Base-by-base conservation (phyloP, 92 coral and sea anemone genomes). In the Umimayanthus chanpuru region DNA sequence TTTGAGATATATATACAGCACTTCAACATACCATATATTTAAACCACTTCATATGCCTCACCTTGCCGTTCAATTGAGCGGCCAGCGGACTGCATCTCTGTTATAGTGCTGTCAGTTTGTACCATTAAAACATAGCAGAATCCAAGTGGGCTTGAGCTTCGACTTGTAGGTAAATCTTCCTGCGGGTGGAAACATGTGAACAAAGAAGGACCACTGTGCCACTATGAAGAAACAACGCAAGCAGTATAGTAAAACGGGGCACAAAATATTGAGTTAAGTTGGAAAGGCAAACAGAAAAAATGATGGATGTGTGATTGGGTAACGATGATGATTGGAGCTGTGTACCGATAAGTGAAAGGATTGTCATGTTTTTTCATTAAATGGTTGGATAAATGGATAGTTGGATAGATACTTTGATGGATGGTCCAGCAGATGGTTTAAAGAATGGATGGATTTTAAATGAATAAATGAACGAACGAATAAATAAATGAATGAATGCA, bases 51-150 rank as follows among this genome's bases (percentile, higher is more conserved):
- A 32, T 32, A 32, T 78, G 32, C 18, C 32, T 78, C 36, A 78
- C 82, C 82, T 78, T 25, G 64, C 40, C 64, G 49, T 26, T 78
- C 82, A 26, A 29, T 15, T 14, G 40, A 8, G 32, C 4, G 9
- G 18, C 5, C 64, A 44, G 64, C 20, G 66, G 82, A 5, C 26
- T 43, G 28, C 26, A 12, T 21, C n/a, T 49, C 8, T 47, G 16
- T 78, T 78, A n/a, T 41, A n/a, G 11, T 14, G 82, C 82, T 78
- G 3, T 49, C 82, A 7, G 82, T 28, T 23, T 78, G 82, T 23
- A 78, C 66, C 66, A 47, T 78, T 26, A 78, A 3, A 50, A 50
- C 39, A 23, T 78, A 78, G 39, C 82, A 78, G 9, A 78, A 44
- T 5, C 82, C 65, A 16, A 44, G 40, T 15, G 79, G 79, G 29